phyloP scores from a whole-genome alignment of 2,888 invertebrate species.

The Ophion ellenae region DNA sequence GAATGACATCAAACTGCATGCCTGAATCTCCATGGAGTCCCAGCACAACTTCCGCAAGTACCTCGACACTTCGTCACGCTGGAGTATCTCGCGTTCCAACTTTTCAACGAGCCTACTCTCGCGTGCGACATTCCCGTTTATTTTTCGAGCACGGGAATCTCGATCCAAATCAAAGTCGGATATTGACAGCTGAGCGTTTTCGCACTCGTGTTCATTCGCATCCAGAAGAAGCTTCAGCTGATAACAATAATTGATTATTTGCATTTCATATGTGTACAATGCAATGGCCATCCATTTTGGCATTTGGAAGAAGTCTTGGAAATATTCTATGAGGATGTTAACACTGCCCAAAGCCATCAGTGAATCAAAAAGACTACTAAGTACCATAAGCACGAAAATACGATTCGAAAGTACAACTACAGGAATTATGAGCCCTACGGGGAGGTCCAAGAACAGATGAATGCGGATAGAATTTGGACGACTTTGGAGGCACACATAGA shows the following conservation, averaged over 20 bases:
- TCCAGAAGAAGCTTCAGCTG: slow-evolving; percentile 83
- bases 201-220: slow-evolving; percentile 85
- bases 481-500: not conserved
- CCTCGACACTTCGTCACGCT: slow-evolving; percentile 85
- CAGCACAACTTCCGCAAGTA: slow-evolving; percentile 86
- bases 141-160: slow-evolving; percentile 83
- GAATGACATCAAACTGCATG: slow-evolving; percentile 81
- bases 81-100: slow-evolving; percentile 85
- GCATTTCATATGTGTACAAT: not conserved
- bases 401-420: too few relatives aligned
- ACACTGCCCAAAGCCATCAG: not conserved
- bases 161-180: slow-evolving; percentile 87
- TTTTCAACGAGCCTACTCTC: slow-evolving; percentile 84
- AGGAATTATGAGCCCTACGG: not conserved
- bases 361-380: not conserved
- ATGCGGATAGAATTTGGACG: not conserved
- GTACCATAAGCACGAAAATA: too few relatives aligned
- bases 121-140: slow-evolving; percentile 80
- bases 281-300: not conserved
- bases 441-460: not conserved
- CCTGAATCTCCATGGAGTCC: slow-evolving; percentile 85
- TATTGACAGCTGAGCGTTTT: slow-evolving; percentile 86
- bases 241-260: slow-evolving; percentile 1
- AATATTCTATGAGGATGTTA: not conserved
- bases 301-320: not conserved